Evolutionary conservation across 2,888 invertebrate genomes (phyloP), one percentile per base, ranked within the genome.

Genomic region (Neelides folsomi): DNA sequence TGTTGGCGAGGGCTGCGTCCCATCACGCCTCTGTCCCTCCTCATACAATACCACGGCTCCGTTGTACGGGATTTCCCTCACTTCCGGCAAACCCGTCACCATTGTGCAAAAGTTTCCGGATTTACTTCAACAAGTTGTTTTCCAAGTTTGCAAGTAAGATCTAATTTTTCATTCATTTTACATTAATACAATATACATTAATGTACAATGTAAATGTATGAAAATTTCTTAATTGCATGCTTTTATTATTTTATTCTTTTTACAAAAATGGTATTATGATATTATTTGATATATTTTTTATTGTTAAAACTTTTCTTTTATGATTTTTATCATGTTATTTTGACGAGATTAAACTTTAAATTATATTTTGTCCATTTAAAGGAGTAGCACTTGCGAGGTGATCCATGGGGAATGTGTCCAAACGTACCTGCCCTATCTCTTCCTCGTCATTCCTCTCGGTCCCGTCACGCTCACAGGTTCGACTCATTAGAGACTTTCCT

Each of bases 21-120:
- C 83, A 1, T 75, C 83, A 18, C 77, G 90, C 54, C 76, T 92
- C 37, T 92, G 90, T 69, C 82, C 84, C 67, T 88, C 90, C 8
- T 77, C 88, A 53, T 89, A 88, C 72, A 90, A 90, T 72, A 90
- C 90, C 18, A 90, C 90, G 41, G 90, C 90, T 15, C 90, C 90
- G 0, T 86, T 90, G 85, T 90, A 89, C 47, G 90, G 90, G n/a
- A 88, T 90, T 41, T 89, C 88, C 15, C 74, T 90, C 38, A 90
- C 90, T 13, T 89, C 88, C 12, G 90, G 90, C 1, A 87, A 89
- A 67, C 88, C 89, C 1, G 89, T 90, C 63, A 89, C 89, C 49
- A 90, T 90, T 66, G 89, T 54, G 4, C 56, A 56, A 72, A 90
- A 90, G 72, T 92, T 92, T 68, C 90, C 90, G 1, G 90, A 90